Percentiles rank a stretch among this genome's conserved stretches.
Evolutionary conservation across 2,888 invertebrate genomes (phyloP).

Genomic region (Chrysina gloriosa): DNA sequence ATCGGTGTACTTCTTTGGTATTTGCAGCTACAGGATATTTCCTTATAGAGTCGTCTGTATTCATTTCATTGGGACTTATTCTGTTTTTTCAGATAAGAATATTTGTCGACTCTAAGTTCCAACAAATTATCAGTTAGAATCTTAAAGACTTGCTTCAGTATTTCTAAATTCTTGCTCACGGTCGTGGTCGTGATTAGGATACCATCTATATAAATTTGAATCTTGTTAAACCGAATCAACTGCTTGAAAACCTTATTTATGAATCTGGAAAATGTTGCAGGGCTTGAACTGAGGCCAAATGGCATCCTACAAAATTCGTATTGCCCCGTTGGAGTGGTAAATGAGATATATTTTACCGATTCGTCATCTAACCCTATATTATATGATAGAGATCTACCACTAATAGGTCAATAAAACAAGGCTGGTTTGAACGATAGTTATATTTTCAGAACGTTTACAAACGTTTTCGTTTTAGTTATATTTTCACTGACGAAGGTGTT

Average conservation of each 20-base stretch:
- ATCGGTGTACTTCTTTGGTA: conserved; percentile 49
- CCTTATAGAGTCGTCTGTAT: conserved; percentile 48
- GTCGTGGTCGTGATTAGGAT: conserved; percentile 19
- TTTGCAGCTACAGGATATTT: conserved; percentile 50
- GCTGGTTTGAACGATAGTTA: no score
- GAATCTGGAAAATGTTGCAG: conserved; percentile 26
- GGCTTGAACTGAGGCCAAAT: conserved; percentile 37
- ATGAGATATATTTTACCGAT: no score
- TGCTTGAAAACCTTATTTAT: conserved; percentile 27
- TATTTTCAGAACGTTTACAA: no score
- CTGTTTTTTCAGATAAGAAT: conserved; percentile 46
- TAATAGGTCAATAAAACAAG: no score
- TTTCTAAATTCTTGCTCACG: conserved; percentile 28
- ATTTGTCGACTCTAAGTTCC: conserved; percentile 44
- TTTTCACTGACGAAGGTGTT: no score
- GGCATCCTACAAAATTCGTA: conserved; percentile 35
- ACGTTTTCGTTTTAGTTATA: no score
- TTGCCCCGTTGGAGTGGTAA: conserved; percentile 33
- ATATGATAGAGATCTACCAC: no score
- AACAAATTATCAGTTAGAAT: conserved; percentile 8
- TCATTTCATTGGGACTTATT: conserved; percentile 45
- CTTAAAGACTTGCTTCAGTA: conserved; percentile 9
- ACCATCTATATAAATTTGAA: conserved; percentile 37
- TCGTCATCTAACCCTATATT: no score
- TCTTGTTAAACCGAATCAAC: conserved; percentile 13